Base-by-base conservation (phyloP, 2,888 invertebrate genomes). In the Parnassius smintheus region DNA sequence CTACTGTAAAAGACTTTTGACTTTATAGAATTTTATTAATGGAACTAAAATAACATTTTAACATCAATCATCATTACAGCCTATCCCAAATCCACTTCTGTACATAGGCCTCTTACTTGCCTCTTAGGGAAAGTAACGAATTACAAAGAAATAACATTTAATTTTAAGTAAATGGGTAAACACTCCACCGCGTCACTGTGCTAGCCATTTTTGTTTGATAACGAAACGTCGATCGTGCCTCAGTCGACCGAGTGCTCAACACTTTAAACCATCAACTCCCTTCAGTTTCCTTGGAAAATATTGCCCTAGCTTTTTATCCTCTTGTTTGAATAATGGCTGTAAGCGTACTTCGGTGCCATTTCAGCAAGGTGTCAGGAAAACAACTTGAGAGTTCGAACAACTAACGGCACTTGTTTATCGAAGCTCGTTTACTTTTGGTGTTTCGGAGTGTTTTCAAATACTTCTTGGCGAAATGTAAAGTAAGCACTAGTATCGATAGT, bases 301-400 rank as follows among this genome's bases (percentile, higher is more conserved):
- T 91, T 89, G 87, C 86, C 87, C 80, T 76, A 83, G 87, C 88
- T 91, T 91, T 91, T 91, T 90, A 91, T 88, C 87, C 84, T 85
- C 88, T 89, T 89, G 90, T 91, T 91, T 90, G 91, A 91, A 91
- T 91, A 89, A 91, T 90, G 86, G 84, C 83, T 85, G 87, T 88
- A 87, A 89, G 86, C 82, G 88, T 87, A 87, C 89, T 88, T 77
- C 78, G 81, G 80, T 79, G 83, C 85, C 85, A 85, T 88, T 88
- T 85, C 82, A 85, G 82, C 80, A 86, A 90, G 91, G 90, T 91
- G 88, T 84, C 88, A 81, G 79, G 83, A 82, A 86, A 88, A 85
- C 83, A 84, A 79, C 81, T 83, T 78, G 79, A 86, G 81, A 86
- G 81, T 85, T 82, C 76, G 75, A 86, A 88, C 91, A 88, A 83